phyloP scores from a whole-genome alignment of 2,113 vertebrate genomes.

The Grantiella picta region DNA sequence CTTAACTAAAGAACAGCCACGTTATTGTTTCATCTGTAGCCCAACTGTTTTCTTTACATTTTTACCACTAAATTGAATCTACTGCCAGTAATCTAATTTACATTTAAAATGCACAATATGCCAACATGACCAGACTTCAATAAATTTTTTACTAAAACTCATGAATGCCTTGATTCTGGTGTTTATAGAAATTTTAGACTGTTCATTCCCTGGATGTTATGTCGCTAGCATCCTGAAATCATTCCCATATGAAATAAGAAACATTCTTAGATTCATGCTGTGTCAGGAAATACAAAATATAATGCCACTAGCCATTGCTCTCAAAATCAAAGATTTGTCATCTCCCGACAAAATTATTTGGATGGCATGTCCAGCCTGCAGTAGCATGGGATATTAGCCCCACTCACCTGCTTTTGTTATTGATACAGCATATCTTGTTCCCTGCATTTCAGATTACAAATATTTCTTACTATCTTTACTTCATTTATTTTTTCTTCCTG shows the following conservation, averaged over 20 bases:
- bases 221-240: conserved; percentile 63
- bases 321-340: not conserved
- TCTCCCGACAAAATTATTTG: not conserved
- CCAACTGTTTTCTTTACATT: conserved; percentile 69
- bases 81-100: conserved; percentile 77
- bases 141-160: conserved; percentile 74
- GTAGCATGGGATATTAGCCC: not conserved
- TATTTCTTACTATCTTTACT: not conserved
- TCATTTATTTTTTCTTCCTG: not conserved
- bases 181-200: conserved; percentile 78
- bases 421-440: not conserved
- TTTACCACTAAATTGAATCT: conserved; percentile 77
- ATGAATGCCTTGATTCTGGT: conserved; percentile 72
- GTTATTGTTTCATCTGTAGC: conserved; percentile 69
- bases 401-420: conserved; percentile 16
- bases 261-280: conserved; percentile 51
- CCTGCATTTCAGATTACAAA: not conserved
- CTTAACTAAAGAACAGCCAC: conserved; percentile 64
- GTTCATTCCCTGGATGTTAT: conserved; percentile 57
- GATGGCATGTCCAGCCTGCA: not conserved
- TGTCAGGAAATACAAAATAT: conserved; percentile 1
- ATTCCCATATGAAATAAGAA: conserved; percentile 72
- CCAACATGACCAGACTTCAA: conserved; percentile 74
- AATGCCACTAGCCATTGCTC: not conserved
- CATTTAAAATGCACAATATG: conserved; percentile 73